A percentile compares a stretch with the other conserved stretches of the same genome.
phyloP scores from a whole-genome alignment of 2,113 vertebrate species.

The Phasianus colchicus region DNA sequence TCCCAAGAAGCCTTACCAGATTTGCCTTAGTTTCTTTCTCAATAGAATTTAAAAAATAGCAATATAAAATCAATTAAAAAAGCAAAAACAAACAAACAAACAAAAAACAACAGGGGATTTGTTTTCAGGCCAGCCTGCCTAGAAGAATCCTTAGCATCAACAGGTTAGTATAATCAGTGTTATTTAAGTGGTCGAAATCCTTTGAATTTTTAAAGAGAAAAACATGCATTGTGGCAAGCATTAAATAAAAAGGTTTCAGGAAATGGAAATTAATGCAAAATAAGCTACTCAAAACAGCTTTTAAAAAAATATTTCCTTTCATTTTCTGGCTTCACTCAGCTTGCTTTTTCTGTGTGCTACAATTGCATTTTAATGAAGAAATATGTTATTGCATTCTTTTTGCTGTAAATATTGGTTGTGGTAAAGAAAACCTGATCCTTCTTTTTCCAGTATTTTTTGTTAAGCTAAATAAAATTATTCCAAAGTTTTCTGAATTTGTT shows the following conservation, averaged over 20 bases:
- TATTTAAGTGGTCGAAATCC: not conserved
- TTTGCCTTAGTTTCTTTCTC: not conserved
- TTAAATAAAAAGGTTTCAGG: not conserved
- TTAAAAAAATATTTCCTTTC: not conserved
- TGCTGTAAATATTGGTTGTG: constrained; percentile 18
- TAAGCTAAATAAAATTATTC: not conserved
- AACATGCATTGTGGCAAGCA: fast-evolving
- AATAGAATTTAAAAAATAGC: not conserved
- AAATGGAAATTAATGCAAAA: constrained; percentile 1
- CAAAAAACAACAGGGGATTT: not conserved
- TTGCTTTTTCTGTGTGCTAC: constrained; percentile 19
- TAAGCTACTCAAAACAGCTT: constrained; percentile 15
- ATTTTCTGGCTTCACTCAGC: constrained; percentile 7
- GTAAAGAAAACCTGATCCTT: not conserved
- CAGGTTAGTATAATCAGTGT: not conserved
- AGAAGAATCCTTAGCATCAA: not conserved
- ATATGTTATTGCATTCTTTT: constrained; percentile 24
- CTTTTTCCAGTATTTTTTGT: not conserved
- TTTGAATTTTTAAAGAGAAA: not conserved
- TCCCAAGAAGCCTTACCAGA: not conserved
- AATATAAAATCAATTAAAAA: not conserved
- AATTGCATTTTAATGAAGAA: not conserved
- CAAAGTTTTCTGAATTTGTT: not conserved
- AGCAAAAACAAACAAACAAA: not conserved
- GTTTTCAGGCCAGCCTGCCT: not conserved